Evolutionary conservation across 1,140 invertebrate species (phyloP).

Genomic region (Mactra quadrangularis): DNA sequence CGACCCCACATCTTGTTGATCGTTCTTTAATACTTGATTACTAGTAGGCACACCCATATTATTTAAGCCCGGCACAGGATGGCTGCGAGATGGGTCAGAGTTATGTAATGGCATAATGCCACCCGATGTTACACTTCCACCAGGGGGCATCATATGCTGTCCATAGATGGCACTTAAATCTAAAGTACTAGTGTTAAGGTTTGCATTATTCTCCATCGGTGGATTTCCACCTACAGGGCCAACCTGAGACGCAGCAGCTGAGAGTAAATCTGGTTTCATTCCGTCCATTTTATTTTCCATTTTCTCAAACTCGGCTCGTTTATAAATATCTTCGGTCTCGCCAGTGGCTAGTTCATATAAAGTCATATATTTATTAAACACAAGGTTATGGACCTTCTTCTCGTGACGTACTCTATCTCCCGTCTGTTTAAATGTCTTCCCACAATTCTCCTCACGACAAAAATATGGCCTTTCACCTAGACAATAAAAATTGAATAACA

Average conservation of each 20-base stretch:
- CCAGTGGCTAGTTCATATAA: conserved; percentile 25
- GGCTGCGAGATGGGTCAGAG: too few species aligned
- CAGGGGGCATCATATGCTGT: background rate
- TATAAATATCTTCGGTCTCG: conserved; percentile 18
- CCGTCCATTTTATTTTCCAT: background rate
- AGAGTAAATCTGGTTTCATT: too few species aligned
- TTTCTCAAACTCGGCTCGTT: background rate
- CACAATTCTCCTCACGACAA: conserved; percentile 23
- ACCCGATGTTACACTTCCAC: background rate
- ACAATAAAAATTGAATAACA: background rate
- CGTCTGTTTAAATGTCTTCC: conserved; percentile 32
- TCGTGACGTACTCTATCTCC: conserved; percentile 16
- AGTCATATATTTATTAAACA: conserved; percentile 35
- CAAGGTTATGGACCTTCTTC: conserved; percentile 24
- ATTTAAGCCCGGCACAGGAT: too few species aligned
- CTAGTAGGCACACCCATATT: too few species aligned
- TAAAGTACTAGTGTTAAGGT: background rate
- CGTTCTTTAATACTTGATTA: background rate
- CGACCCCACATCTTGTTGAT: background rate
- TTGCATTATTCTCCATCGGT: background rate
- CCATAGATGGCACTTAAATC: background rate
- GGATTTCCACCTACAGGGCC: too few species aligned
- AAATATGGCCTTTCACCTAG: conserved; percentile 26
- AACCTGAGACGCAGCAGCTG: too few species aligned
- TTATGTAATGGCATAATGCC: background rate